Evolutionary conservation across 2,888 invertebrate genomes (phyloP).

Genomic region (Andrena dorsata): DNA sequence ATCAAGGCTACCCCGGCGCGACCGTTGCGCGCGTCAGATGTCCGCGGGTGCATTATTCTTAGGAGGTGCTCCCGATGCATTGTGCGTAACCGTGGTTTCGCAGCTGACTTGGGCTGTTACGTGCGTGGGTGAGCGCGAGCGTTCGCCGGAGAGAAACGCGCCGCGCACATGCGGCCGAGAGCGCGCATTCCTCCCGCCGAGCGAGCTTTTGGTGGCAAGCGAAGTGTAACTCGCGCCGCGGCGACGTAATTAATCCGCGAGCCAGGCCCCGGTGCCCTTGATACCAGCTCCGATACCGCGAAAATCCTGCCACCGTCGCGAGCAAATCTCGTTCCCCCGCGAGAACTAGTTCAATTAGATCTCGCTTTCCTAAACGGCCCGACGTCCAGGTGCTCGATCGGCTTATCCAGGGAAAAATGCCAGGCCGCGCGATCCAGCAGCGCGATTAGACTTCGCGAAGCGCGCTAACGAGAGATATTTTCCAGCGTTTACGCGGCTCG

Average conservation of each 20-base stretch:
- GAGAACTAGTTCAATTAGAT: constrained; percentile 24
- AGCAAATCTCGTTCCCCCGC: constrained; percentile 5
- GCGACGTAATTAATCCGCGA: constrained; percentile 44
- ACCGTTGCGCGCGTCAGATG: constrained; percentile 75
- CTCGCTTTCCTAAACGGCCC: constrained; percentile 7
- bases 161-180: background rate
- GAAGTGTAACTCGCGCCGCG: constrained; percentile 39
- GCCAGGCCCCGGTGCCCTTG: constrained; percentile 38
- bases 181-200: constrained; percentile 1
- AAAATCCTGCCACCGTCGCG: constrained; percentile 11
- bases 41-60: constrained; percentile 73
- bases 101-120: constrained; percentile 1
- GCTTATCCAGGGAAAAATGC: background rate
- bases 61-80: constrained; percentile 76
- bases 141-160: constrained; percentile 7
- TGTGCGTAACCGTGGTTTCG: constrained; percentile 67
- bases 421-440: background rate
- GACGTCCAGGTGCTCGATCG: constrained; percentile 25
- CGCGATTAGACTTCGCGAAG: constrained; percentile 1
- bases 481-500: constrained; percentile 2
- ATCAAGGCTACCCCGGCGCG: constrained; percentile 77
- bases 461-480: background rate
- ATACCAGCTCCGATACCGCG: constrained; percentile 11
- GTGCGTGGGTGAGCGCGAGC: constrained; percentile 55
- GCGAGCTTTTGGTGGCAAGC: constrained; percentile 46